phyloP scores from a whole-genome alignment of 2,797 vertebrate genomes.

The Chaenodraco wilsoni region DNA sequence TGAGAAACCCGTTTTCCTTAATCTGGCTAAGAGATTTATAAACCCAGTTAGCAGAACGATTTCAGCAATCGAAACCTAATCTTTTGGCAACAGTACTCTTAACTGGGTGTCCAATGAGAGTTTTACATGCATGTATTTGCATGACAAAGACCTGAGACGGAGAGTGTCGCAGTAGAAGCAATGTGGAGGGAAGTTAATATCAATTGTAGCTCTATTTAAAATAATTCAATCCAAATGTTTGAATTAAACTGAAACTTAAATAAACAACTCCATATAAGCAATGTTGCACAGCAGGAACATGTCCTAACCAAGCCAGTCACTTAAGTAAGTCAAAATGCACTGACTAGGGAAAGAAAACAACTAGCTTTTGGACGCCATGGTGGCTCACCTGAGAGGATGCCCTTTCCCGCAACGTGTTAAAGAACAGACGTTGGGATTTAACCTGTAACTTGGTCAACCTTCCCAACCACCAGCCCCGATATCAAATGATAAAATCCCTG shows the following conservation, averaged over 20 bases:
- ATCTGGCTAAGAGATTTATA: slow-evolving; percentile 14
- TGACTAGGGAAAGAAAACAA: background rate
- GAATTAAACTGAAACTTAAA: background rate
- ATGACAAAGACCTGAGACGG: slow-evolving; percentile 6
- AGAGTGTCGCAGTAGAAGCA: background rate
- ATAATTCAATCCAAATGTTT: background rate
- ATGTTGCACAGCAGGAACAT: background rate
- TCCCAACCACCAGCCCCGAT: background rate
- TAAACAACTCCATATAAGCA: background rate
- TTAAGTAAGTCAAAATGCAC: background rate
- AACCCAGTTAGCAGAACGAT: background rate
- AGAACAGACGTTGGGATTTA: background rate
- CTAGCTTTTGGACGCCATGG: too few relatives aligned
- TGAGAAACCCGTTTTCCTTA: slow-evolving; percentile 33
- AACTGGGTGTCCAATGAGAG: background rate
- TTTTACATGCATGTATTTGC: slow-evolving; percentile 3
- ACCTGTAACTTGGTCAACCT: slow-evolving; percentile 18
- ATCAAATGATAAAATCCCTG: slow-evolving; percentile 44
- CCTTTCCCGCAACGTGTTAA: too few relatives aligned
- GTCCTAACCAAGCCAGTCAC: background rate
- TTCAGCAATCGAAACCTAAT: slow-evolving; percentile 1
- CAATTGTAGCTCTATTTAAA: background rate
- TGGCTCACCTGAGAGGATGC: too few relatives aligned
- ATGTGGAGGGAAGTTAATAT: background rate
- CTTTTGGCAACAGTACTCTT: background rate